Evolutionary conservation across 2,888 invertebrate species (phyloP), one percentile per base, ranked within the genome.

Genomic region (Calameuta pallipes): DNA sequence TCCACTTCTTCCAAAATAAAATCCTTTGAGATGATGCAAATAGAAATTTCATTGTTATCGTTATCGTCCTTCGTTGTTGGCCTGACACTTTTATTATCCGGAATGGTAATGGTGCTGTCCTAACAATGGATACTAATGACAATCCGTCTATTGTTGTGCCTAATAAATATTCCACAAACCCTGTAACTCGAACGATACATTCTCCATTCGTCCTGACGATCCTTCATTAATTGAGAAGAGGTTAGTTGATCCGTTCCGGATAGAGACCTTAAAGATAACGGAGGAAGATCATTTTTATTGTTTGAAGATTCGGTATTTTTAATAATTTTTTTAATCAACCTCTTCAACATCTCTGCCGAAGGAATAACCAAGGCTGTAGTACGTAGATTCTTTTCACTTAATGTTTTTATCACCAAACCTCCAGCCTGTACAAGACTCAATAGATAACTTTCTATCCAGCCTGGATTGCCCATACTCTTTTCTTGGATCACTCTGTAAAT

Each of bases 391-490:
- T 80, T 82, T 82, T 86, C 89, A 3, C 90, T 88, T 12, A 93
- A 87, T 15, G 92, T 92, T 70, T 92, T 87, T 33, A 94, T 92
- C 0, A 91, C 86, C 33, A 95, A 83, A 1, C 92, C 93, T 23
- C 93, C 92, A 0, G 93, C 92, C 87, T 95, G 94, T 1, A 93
- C 87, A 11, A 95, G 90, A 75, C 93, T 94, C 71, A 94, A 92
- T 36, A 95, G 89, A 83, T 94, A 95, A 87, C 94, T 94, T 87
- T 95, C 94, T 78, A 95, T 94, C 95, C 95, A 95, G 1, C 95
- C 95, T 0, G 95, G 94, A 89, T 94, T 93, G 0, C 95, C 95
- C 35, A 92, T 92, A 85, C 95, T 94, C 80, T 93, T 93, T 41
- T 93, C 92, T 86, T 95, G 94, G 82, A 95, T 93, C 9, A 92